Conservation (phyloP, 2,888 invertebrate genomes). For the Melitaea athalia region DNA sequence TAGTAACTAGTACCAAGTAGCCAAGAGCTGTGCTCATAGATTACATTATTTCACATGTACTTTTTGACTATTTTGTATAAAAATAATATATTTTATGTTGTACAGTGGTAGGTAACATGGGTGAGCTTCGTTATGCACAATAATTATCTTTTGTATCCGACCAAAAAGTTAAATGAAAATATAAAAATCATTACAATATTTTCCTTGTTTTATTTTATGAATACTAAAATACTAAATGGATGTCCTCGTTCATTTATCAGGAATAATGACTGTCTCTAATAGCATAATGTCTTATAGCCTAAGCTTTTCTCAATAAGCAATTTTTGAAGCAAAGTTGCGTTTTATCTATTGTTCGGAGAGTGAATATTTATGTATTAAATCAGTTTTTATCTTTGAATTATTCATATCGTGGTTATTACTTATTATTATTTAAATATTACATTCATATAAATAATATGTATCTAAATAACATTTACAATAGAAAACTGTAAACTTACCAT, state of each 20-base stretch:
- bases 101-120: slow-evolving; percentile 39
- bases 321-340: too few relatives aligned
- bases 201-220: slow-evolving; percentile 25
- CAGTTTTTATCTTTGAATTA: too few relatives aligned
- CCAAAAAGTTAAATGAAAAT: slow-evolving; percentile 50
- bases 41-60: slow-evolving; percentile 4
- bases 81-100: slow-evolving; percentile 28
- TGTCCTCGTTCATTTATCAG: too few relatives aligned
- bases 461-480: too few relatives aligned
- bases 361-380: too few relatives aligned
- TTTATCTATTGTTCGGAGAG: too few relatives aligned
- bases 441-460: too few relatives aligned
- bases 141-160: slow-evolving; percentile 57
- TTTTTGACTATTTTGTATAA: slow-evolving; percentile 18
- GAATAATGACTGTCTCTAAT: too few relatives aligned
- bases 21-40: background rate
- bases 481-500: too few relatives aligned
- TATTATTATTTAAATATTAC: too few relatives aligned
- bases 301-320: background rate
- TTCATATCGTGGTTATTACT: too few relatives aligned
- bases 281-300: background rate
- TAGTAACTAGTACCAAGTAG: slow-evolving; percentile 1
- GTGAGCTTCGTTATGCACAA: slow-evolving; percentile 55
- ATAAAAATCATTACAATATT: slow-evolving; percentile 43
- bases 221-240: background rate